These are phyloP conservation scores for Oxycera nigricornis DNA, from an alignment of 2,888 invertebrate species.

Conservation along the genomic window DNA sequence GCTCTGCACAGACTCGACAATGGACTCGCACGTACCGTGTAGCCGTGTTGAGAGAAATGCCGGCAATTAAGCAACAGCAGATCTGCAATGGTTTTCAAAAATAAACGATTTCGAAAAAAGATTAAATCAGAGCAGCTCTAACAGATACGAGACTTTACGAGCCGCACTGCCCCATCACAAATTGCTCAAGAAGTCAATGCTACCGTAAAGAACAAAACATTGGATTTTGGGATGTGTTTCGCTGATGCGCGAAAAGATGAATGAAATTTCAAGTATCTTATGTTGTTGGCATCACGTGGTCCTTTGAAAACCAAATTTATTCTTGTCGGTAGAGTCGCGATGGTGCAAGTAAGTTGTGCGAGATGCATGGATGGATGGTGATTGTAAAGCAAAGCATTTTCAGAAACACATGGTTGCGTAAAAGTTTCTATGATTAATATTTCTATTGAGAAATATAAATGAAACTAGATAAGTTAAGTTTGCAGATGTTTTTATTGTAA, in stretches of 20 bases:
- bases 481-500: too few species aligned
- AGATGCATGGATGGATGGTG: too few species aligned
- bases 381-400: too few species aligned
- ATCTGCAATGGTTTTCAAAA: not conserved
- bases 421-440: too few species aligned
- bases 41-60: slow-evolving; percentile 1
- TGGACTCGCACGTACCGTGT: not conserved
- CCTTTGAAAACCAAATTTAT: too few species aligned
- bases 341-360: too few species aligned
- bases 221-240: not conserved
- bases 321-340: too few species aligned
- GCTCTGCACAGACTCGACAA: not conserved
- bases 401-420: too few species aligned
- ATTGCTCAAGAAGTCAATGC: not conserved
- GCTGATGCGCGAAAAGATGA: not conserved
- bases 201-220: not conserved
- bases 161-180: not conserved
- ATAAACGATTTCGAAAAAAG: not conserved
- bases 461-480: too few species aligned
- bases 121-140: not conserved
- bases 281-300: too few species aligned
- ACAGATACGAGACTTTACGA: not conserved
- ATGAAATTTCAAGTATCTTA: slow-evolving; percentile 6
- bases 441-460: too few species aligned
- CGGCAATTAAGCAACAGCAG: slow-evolving; percentile 9